phyloP scores from a whole-genome alignment of 2,888 invertebrate species.

The Polydrusus cervinus region DNA sequence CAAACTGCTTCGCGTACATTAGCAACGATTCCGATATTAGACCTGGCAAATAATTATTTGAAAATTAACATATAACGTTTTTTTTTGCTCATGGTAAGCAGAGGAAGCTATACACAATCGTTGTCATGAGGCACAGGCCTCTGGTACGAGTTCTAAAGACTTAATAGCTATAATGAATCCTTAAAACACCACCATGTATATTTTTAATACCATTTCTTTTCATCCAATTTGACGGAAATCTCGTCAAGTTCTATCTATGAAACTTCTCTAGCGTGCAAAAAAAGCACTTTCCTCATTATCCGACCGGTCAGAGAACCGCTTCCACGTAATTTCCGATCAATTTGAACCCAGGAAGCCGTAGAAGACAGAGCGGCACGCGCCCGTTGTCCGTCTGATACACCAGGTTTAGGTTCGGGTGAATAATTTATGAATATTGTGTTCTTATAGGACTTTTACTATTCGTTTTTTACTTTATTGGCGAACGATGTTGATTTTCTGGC shows the following conservation, averaged over 20 bases:
- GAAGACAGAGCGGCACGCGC: conserved; percentile 35
- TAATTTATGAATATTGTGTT: not conserved
- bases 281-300: not conserved
- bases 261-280: conserved; percentile 8
- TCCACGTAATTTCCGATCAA: conserved; percentile 46
- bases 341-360: conserved; percentile 46
- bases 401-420: conserved; percentile 31
- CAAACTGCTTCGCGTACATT: too few species aligned
- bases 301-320: conserved; percentile 17
- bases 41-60: too few species aligned
- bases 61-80: too few species aligned
- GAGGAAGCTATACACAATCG: too few species aligned
- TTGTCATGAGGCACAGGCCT: too few species aligned
- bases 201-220: not conserved
- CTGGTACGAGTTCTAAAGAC: too few species aligned
- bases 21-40: too few species aligned
- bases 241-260: not conserved
- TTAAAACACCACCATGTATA: not conserved
- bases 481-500: too few species aligned
- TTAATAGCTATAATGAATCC: too few species aligned
- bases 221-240: not conserved
- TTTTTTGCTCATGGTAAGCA: too few species aligned
- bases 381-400: conserved; percentile 35
- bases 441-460: too few species aligned
- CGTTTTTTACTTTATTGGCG: too few species aligned